These are phyloP conservation scores for Galagoides demidoff DNA, from an alignment of 2,797 vertebrate species.

Conservation along the genomic window DNA sequence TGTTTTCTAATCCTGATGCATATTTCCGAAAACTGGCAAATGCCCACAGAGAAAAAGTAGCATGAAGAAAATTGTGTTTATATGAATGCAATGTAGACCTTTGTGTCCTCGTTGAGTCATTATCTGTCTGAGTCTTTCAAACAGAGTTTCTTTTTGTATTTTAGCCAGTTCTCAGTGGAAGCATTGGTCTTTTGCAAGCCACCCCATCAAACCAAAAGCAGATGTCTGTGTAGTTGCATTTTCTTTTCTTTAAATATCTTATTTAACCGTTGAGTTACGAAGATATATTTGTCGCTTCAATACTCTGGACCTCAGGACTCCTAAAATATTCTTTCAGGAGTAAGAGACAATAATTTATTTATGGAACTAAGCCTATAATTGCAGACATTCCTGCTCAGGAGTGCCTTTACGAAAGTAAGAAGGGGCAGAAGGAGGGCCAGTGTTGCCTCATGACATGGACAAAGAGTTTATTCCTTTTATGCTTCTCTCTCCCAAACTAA, in stretches of 20 bases:
- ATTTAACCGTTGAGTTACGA: conserved; percentile 11
- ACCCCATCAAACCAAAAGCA: not conserved
- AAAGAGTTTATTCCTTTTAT: not conserved
- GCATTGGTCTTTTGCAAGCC: not conserved
- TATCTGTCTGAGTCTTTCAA: not conserved
- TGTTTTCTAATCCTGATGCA: not conserved
- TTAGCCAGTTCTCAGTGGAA: not conserved
- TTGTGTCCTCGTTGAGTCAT: not conserved
- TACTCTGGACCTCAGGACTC: not conserved
- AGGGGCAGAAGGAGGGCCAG: not conserved
- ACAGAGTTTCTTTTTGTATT: conserved; percentile 14
- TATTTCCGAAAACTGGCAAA: conserved; percentile 40
- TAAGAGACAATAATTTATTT: not conserved
- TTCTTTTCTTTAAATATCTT: not conserved
- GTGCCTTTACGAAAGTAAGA: not conserved
- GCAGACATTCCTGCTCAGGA: not conserved
- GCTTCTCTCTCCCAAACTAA: not conserved
- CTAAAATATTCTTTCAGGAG: not conserved
- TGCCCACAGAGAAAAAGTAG: not conserved
- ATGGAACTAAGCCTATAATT: not conserved
- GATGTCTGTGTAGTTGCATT: not conserved
- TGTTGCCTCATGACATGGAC: not conserved
- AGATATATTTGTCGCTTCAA: conserved; percentile 39
- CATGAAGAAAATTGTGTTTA: conserved; percentile 2
- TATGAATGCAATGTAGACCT: not conserved